phyloP scores from a whole-genome alignment of 2,797 vertebrate species.

The Ptychobarbus kaznakovi region DNA sequence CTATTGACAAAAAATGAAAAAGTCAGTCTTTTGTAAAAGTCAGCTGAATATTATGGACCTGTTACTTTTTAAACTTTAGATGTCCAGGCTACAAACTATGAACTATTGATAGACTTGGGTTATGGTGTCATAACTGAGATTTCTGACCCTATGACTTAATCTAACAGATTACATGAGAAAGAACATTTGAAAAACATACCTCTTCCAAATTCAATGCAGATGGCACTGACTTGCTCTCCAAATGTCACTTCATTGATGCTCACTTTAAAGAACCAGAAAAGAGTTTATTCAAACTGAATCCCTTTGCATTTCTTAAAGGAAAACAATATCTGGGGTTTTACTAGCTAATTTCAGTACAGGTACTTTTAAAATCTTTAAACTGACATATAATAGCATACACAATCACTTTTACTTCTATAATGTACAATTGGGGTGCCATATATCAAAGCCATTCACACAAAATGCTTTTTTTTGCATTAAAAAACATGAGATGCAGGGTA shows the following conservation, averaged over 20 bases:
- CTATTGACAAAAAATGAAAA: not conserved
- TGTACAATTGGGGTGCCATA: not conserved
- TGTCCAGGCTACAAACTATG: not conserved
- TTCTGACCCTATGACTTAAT: not conserved
- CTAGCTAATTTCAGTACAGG: not conserved
- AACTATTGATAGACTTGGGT: not conserved
- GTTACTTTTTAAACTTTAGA: not conserved
- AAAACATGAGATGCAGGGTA: not conserved
- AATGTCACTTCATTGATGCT: constrained; percentile 70
- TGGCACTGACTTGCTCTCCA: constrained; percentile 75
- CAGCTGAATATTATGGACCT: not conserved
- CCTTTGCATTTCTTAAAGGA: not conserved
- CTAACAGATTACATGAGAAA: not conserved
- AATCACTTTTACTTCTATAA: not conserved
- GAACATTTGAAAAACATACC: constrained; percentile 54
- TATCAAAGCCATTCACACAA: not conserved
- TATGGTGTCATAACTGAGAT: not conserved
- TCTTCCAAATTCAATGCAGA: constrained; percentile 67
- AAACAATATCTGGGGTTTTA: not conserved
- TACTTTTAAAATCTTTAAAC: not conserved
- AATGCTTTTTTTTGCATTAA: not conserved
- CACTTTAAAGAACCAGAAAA: constrained; percentile 58
- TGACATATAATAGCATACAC: not conserved
- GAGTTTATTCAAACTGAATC: not conserved
- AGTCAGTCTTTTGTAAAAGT: not conserved